Evolutionary conservation across 2,888 invertebrate species (phyloP).

Genomic region (Volucella zonaria): DNA sequence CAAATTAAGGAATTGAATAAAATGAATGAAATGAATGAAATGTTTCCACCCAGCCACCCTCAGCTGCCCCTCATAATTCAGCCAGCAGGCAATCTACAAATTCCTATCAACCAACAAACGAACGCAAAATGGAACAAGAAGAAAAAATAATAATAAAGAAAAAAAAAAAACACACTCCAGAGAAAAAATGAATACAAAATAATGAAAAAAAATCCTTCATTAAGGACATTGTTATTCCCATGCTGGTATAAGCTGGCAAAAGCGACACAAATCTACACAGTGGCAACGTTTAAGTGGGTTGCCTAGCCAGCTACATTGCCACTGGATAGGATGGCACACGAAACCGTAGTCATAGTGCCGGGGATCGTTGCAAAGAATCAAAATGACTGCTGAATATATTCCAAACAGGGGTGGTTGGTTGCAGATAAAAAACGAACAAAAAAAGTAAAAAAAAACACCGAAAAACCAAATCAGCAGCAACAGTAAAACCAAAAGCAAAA

Average conservation of each 20-base stretch:
- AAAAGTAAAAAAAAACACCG: too few species aligned
- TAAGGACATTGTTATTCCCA: constrained; percentile 73
- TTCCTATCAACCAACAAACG: constrained; percentile 69
- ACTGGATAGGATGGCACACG: background rate
- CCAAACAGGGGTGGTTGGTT: constrained; percentile 15
- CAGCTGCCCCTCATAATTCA: background rate
- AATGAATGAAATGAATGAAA: constrained; percentile 31
- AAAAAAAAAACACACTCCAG: constrained; percentile 31
- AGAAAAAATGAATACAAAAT: constrained; percentile 24
- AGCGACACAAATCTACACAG: constrained; percentile 62
- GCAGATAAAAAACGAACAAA: constrained; percentile 13
- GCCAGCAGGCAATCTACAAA: constrained; percentile 68
- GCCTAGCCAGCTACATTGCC: constrained; percentile 4
- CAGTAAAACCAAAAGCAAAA: background rate
- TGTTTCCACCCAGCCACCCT: constrained; percentile 4
- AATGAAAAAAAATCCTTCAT: constrained; percentile 58
- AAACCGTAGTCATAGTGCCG: too few species aligned
- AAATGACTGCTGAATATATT: constrained; percentile 9
- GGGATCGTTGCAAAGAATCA: constrained; percentile 37
- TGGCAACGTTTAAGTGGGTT: constrained; percentile 62
- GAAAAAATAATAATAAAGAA: constrained; percentile 2
- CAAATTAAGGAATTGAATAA: too few species aligned
- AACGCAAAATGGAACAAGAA: background rate
- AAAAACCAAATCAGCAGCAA: background rate
- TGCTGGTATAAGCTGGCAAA: constrained; percentile 68